These are phyloP conservation scores for Temnothorax curvispinosus DNA, from an alignment of 1,140 invertebrate genomes.

Conservation along the genomic window DNA sequence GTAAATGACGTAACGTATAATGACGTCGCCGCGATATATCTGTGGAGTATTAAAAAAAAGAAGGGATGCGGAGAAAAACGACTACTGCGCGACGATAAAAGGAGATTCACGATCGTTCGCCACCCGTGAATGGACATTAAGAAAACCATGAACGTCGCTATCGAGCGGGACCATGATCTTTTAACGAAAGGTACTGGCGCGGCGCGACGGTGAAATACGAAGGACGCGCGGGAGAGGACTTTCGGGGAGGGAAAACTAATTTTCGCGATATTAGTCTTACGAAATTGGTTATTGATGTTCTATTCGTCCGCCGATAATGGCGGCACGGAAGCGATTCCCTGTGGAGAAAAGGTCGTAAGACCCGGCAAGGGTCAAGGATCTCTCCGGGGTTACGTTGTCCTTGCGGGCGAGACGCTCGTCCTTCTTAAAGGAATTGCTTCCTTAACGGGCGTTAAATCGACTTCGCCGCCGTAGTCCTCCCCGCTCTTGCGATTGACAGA, in stretches of 20 bases:
- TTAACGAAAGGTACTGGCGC: conserved; percentile 61
- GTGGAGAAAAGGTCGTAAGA: conserved; percentile 71
- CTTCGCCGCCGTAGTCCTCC: conserved; percentile 64
- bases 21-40: conserved; percentile 19
- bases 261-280: conserved; percentile 84
- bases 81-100: conserved; percentile 68
- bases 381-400: conserved; percentile 55
- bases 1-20: neutral
- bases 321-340: conserved; percentile 71
- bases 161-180: conserved; percentile 50
- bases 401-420: conserved; percentile 59
- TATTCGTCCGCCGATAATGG: conserved; percentile 76
- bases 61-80: conserved; percentile 34
- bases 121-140: conserved; percentile 65
- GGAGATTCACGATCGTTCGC: conserved; percentile 64
- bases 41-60: conserved; percentile 2
- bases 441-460: conserved; percentile 77
- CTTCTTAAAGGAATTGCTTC: conserved; percentile 75
- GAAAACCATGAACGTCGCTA: conserved; percentile 59
- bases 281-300: conserved; percentile 84
- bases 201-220: conserved; percentile 26
- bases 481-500: conserved; percentile 72
- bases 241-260: conserved; percentile 78
- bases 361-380: conserved; percentile 68
- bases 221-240: conserved; percentile 38